Conservation (phyloP, 2,888 invertebrate genomes). For the Napeogenes inachia region DNA sequence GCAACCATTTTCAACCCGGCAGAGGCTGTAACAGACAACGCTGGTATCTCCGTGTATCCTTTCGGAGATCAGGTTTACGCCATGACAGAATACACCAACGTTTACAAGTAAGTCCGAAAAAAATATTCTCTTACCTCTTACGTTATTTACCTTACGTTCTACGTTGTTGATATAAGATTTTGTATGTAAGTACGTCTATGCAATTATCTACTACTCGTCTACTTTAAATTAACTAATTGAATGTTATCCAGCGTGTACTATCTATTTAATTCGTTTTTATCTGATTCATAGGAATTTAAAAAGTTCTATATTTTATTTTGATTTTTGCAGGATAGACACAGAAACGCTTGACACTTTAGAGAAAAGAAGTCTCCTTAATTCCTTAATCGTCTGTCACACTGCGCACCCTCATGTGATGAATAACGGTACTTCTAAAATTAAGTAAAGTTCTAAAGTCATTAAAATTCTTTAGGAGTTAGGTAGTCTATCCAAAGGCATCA, state of each 20-base stretch:
- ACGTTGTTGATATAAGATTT: neutral
- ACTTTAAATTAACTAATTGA: too few species aligned
- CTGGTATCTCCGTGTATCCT: conserved; percentile 30
- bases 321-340: conserved; percentile 29
- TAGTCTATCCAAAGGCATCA: too few species aligned
- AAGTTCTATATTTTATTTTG: too few species aligned
- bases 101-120: conserved; percentile 49
- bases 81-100: conserved; percentile 65
- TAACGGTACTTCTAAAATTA: conserved; percentile 28
- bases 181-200: too few species aligned
- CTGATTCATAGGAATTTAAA: too few species aligned
- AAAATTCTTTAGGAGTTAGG: too few species aligned
- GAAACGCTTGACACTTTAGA: conserved; percentile 32
- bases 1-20: conserved; percentile 28
- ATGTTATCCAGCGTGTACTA: too few species aligned
- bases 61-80: conserved; percentile 33
- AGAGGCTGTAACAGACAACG: conserved; percentile 29
- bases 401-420: conserved; percentile 35
- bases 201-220: too few species aligned
- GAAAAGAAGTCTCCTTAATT: conserved; percentile 26
- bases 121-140: neutral
- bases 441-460: neutral
- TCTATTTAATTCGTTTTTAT: too few species aligned
- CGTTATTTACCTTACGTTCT: neutral
- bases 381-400: conserved; percentile 32